Percentiles rank a stretch among this genome's conserved stretches.
Conservation (phyloP, 1,140 invertebrate genomes). For the Thrips palmi region DNA sequence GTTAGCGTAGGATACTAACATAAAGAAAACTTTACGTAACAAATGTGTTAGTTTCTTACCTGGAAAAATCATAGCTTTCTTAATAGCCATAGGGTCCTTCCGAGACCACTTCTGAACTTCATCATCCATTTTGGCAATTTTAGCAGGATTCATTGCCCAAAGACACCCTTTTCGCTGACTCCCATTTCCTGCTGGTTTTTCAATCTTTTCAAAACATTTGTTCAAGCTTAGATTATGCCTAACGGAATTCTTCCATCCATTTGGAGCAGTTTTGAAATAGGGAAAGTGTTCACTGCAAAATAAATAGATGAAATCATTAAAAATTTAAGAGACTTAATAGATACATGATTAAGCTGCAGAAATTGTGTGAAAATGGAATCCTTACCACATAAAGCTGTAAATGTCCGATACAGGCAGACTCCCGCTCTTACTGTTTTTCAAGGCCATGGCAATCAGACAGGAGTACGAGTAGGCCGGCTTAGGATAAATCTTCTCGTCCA, state of each 20-base stretch:
- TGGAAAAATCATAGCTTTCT: constrained; percentile 78
- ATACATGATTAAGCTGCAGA: neutral
- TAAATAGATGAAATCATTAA: too few relatives aligned
- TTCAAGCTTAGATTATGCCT: constrained; percentile 89
- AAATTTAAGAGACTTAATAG: constrained; percentile 12
- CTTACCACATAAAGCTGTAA: constrained; percentile 96
- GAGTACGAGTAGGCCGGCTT: constrained; percentile 97
- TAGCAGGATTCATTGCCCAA: constrained; percentile 91
- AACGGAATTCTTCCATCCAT: constrained; percentile 96
- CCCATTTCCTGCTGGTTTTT: constrained; percentile 70
- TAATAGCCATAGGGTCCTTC: constrained; percentile 74
- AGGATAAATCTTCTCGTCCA: constrained; percentile 55
- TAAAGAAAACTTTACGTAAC: neutral
- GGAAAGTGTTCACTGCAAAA: constrained; percentile 84
- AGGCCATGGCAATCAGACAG: constrained; percentile 90
- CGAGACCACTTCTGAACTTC: constrained; percentile 91
- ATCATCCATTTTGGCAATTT: constrained; percentile 91
- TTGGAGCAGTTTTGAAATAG: constrained; percentile 92
- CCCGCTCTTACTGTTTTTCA: constrained; percentile 88
- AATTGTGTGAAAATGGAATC: constrained; percentile 15
- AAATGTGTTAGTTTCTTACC: constrained; percentile 25
- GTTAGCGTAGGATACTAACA: neutral
- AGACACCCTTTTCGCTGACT: constrained; percentile 74
- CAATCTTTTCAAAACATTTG: constrained; percentile 96
- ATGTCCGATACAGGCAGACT: constrained; percentile 94